Evolutionary conservation across 1,140 invertebrate genomes (phyloP), one percentile per base, ranked within the genome.

Genomic region (Mylabris phalerata): DNA sequence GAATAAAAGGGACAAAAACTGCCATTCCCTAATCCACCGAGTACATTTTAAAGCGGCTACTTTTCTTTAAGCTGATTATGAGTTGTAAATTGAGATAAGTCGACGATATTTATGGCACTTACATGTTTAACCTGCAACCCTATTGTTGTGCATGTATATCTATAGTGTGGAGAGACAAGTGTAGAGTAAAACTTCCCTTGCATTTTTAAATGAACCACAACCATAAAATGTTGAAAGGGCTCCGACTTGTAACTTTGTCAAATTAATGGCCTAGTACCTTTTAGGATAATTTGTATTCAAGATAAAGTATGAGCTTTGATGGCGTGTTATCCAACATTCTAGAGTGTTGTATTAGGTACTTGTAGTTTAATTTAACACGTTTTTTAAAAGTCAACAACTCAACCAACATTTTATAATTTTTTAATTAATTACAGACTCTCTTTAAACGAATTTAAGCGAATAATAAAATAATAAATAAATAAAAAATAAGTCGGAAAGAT

Each of bases 51-150:
- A 73, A 72, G 67, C 69, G 66, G 56, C 68, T 68, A 71, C 70
- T 74, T 73, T 73, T 73, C 72, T 74, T 32, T 73, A 73, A 74
- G 73, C 73, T 73, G 71, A 73, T 74, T 74, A 74, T 69, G 67
- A 69, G 72, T 32, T 73, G 73, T 73, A 74, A 74, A 74, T 72
- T 69, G 70, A 71, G 72, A 71, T 72, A 75, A 75, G 69, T 68
- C 73, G 58, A 64, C 62, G 63, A 72, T 73, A 75, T 75, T 75
- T 75, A 75, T 73, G 67, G 68, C 70, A 66, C 73, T 71, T 73
- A 71, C 73, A 74, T 74, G 73, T 63, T 63, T 42, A 69, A 70
- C 68, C 68, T 71, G 66, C 65, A 57, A 61, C 41, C 32, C 32
- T 32, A 32, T 32, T 32, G 32, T 32, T 32, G 7, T 32, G 32